These are phyloP conservation scores for Apamea sordens DNA, from an alignment of 2,888 invertebrate genomes.

Conservation along the genomic window DNA sequence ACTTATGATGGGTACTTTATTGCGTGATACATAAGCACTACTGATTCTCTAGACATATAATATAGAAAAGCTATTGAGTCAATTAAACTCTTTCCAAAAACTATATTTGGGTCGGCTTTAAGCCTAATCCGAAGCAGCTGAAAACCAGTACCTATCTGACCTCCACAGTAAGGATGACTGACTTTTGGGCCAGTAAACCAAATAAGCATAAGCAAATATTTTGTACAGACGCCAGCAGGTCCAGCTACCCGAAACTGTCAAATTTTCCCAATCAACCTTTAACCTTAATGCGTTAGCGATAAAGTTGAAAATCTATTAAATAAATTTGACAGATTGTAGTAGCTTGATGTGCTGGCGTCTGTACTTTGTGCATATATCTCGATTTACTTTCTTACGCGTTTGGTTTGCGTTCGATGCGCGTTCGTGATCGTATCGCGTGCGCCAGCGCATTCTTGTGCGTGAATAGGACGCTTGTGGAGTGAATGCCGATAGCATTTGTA, in stretches of 20 bases:
- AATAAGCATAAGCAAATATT: too few species aligned
- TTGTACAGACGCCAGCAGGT: too few species aligned
- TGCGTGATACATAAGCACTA: background rate
- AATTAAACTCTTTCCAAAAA: background rate
- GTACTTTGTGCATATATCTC: background rate
- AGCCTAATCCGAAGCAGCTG: background rate
- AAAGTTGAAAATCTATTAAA: too few species aligned
- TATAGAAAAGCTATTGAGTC: background rate
- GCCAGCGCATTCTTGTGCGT: conserved; percentile 56
- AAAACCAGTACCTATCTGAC: background rate
- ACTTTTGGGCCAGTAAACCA: background rate
- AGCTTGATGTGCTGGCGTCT: too few species aligned
- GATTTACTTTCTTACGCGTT: conserved; percentile 24
- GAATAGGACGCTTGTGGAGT: conserved; percentile 46
- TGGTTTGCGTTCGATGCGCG: conserved; percentile 32
- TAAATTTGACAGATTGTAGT: too few species aligned
- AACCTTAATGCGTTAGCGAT: too few species aligned
- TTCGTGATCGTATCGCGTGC: conserved; percentile 53
- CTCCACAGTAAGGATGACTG: background rate
- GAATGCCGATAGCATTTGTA: conserved; percentile 44
- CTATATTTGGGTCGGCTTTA: background rate
- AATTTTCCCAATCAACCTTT: too few species aligned
- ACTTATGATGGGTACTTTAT: background rate
- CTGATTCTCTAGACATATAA: background rate
- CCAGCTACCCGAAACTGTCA: too few species aligned